Evolutionary conservation across 2,113 vertebrate genomes (phyloP), one percentile per base, ranked within the genome.

Genomic region (Arothron firmamentum): DNA sequence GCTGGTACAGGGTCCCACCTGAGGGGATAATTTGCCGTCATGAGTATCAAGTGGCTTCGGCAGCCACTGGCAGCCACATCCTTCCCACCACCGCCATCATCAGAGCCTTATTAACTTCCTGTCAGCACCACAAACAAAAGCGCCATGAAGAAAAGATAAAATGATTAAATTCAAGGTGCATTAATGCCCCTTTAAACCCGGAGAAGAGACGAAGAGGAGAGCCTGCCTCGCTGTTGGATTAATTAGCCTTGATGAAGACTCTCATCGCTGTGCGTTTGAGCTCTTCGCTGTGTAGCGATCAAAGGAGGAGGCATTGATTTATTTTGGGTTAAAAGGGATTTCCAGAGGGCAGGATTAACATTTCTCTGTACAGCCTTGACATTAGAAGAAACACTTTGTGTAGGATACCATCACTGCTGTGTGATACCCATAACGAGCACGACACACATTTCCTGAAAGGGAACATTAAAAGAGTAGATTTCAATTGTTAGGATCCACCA

Each of bases 1-100:
- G 96, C 91, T 99, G 96, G 93, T 99, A 99, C 89, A 99, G 78
- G 66, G 96, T 93, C 88, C 95, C 96, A 90, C 96, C 94, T 96
- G 90, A 89, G 78, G 82, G 74, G 84, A 88, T 70, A 85, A 80
- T 81, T 82, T 78, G 82, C 66, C 74, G 46, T 79, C 72, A 74
- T 80, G 59, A 80, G 76, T 74, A 67, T 79, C 62, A 77, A 83
- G 74, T 75, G 72, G 68, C 73, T 75, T 68, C 72, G 56, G 56
- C 64, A 70, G 76, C 71, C 21, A 59, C 62, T 51, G 64, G 47
- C 72, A 72, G 71, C 67, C 38, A 25, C 55, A 49, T 59, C 63
- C 51, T 3, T 2, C 38, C 50, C 48, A 62, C 62, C 52, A 2
- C 3, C 51, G 17, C 63, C 5, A 21, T 57, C 49, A 48, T 46